phyloP scores from a whole-genome alignment of 2,888 invertebrate genomes.

The Lasioglossum figueresi region DNA sequence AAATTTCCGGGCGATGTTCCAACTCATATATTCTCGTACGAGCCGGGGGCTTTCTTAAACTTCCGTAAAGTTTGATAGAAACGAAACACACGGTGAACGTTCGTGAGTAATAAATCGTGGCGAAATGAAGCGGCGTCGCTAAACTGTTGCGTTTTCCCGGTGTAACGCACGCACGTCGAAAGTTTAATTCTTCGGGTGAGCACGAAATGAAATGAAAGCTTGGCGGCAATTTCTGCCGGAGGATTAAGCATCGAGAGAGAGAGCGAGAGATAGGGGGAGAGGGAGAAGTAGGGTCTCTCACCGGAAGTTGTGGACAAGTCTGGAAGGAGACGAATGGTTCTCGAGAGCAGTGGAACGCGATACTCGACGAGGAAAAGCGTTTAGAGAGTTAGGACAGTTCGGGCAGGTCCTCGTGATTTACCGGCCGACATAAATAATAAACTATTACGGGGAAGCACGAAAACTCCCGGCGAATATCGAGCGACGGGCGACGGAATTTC shows the following conservation, averaged over 20 bases:
- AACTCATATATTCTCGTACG: background rate
- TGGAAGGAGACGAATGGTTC: constrained; percentile 51
- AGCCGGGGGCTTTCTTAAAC: background rate
- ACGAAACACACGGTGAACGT: background rate
- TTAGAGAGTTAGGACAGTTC: constrained; percentile 63
- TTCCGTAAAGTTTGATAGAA: background rate
- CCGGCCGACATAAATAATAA: constrained; percentile 64
- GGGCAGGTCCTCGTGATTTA: constrained; percentile 60
- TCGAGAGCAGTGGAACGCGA: constrained; percentile 49
- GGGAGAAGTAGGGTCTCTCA: background rate
- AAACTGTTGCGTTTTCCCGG: constrained; percentile 3
- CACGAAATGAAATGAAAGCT: constrained; percentile 48
- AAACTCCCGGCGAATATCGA: constrained; percentile 52
- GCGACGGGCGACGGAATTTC: constrained; percentile 32
- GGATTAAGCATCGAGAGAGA: constrained; percentile 74
- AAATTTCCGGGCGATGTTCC: background rate
- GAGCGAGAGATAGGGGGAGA: background rate
- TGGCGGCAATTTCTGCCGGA: constrained; percentile 73
- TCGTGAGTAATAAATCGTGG: background rate
- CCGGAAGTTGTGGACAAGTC: constrained; percentile 29
- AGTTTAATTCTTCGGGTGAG: constrained; percentile 71
- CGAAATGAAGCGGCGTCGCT: background rate
- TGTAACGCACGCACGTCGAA: constrained; percentile 18
- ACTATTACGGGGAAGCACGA: constrained; percentile 38
- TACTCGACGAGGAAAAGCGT: constrained; percentile 63